Conservation (phyloP, 2,888 invertebrate genomes). For the Ganaspis brasiliensis region DNA sequence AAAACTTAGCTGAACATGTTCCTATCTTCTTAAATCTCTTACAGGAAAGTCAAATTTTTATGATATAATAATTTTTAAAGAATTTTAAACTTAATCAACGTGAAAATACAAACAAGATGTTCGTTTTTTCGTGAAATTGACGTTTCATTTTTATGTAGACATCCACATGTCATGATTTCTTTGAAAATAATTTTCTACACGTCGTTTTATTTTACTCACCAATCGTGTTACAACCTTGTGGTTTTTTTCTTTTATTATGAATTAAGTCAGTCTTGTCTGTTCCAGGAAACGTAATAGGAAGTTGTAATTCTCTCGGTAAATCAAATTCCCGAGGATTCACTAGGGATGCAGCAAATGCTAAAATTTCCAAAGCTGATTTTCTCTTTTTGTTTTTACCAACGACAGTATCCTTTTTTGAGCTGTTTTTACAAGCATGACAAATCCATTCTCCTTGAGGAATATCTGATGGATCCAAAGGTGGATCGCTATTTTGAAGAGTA, state of each 20-base stretch:
- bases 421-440: conserved; percentile 90
- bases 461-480: conserved; percentile 93
- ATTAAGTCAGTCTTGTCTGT: conserved; percentile 86
- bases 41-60: no score
- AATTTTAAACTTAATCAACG: no score
- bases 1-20: no score
- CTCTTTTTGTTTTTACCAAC: conserved; percentile 71
- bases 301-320: conserved; percentile 89
- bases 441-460: conserved; percentile 96
- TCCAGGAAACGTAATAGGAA: conserved; percentile 90
- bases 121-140: no score
- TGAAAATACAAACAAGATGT: no score
- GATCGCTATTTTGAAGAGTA: conserved; percentile 87
- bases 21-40: no score
- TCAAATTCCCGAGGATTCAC: conserved; percentile 96
- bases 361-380: conserved; percentile 86
- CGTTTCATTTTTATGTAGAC: no score
- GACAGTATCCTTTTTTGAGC: conserved; percentile 75
- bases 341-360: conserved; percentile 91
- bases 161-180: no score
- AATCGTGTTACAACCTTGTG: conserved; percentile 68
- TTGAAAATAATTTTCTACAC: no score
- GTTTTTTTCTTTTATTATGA: conserved; percentile 74
- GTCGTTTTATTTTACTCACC: conserved; percentile 62
- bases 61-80: no score